phyloP scores from a whole-genome alignment of 2,888 invertebrate species.

The Plebejus argus region DNA sequence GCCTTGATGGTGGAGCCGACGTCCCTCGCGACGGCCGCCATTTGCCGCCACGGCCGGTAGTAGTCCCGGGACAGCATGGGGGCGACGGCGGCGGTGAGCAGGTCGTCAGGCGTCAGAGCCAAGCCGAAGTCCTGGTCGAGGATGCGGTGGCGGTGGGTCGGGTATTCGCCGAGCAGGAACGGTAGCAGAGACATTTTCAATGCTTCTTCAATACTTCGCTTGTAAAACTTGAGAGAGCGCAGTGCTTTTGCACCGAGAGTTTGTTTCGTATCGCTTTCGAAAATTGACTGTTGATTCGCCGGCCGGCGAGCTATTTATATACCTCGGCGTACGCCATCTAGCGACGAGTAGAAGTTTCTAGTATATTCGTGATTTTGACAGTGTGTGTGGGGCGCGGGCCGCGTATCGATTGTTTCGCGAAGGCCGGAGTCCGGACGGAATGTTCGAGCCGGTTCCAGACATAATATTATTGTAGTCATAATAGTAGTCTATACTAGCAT shows the following conservation, averaged over 20 bases:
- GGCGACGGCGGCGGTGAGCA: slow-evolving; percentile 54
- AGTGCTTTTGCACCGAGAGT: slow-evolving; percentile 38
- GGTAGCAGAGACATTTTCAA: slow-evolving; percentile 55
- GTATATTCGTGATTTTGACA: slow-evolving; percentile 37
- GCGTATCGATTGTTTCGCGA: slow-evolving; percentile 25
- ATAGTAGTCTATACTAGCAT: background rate
- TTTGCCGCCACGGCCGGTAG: slow-evolving; percentile 61
- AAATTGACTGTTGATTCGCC: slow-evolving; percentile 44
- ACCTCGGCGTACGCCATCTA: slow-evolving; percentile 49
- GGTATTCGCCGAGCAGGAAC: slow-evolving; percentile 52
- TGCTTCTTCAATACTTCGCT: slow-evolving; percentile 18
- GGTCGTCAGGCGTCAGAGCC: slow-evolving; percentile 63
- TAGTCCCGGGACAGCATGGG: slow-evolving; percentile 58
- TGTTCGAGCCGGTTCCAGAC: slow-evolving; percentile 3
- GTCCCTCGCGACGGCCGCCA: slow-evolving; percentile 62
- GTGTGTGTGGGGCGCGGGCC: background rate
- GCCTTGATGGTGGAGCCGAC: slow-evolving; percentile 72
- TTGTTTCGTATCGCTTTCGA: slow-evolving; percentile 41
- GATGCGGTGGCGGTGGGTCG: slow-evolving; percentile 56
- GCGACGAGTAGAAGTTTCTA: slow-evolving; percentile 47
- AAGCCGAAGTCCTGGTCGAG: slow-evolving; percentile 72
- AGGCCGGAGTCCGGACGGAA: background rate
- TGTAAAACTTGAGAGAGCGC: slow-evolving; percentile 25
- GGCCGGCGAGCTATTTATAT: slow-evolving; percentile 54
- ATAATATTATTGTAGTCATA: too few species aligned